Evolutionary conservation across 2,797 vertebrate species (phyloP), one percentile per base, ranked within the genome.

Genomic region (Fistularia tabacaria): DNA sequence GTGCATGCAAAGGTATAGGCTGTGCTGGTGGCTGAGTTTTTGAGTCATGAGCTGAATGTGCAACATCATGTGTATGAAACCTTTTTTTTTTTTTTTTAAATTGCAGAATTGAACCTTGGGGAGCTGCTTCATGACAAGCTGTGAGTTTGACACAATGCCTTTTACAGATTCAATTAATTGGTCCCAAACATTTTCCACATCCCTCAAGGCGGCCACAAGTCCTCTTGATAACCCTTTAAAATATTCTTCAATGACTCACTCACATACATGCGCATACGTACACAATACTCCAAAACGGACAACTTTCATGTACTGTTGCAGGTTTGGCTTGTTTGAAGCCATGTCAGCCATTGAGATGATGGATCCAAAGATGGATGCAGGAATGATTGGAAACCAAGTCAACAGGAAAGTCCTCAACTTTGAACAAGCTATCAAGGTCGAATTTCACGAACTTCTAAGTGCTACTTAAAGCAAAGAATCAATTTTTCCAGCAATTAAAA

Each of bases 291-390:
- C 6, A 47, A 62, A 49, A 51, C 3, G 7, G 8, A 42, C 42
- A 13, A 70, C 7, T 3, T 5, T 39, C 59, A 1, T 59, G 8
- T 11, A 0, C 55, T 9, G 0, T 73, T 38, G 47, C 80, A 99
- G 97, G 62, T 99, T 99, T 88, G 97, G 97, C 56, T 90, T 99
- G 62, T 99, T 99, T 87, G 97, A 99, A 90, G 97, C 96, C 49
- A 99, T 99, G 96, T 99, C 96, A 64, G 96, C 97, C 62, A 99
- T 99, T 81, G 96, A 99, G 89, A 99, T 99, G 97, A 99, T 99
- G 97, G 97, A 98, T 88, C 97, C 97, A 10, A 99, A 99, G 80
- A 99, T 99, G 97, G 96, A 99, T 68, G 96, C 97, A 42, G 96
- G 97, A 58, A 99, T 99, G 97, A 99, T 99, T 68, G 96, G 96